Base-by-base conservation (phyloP, 2,888 invertebrate genomes). In the Scaptodrosophila latifasciaeformis region DNA sequence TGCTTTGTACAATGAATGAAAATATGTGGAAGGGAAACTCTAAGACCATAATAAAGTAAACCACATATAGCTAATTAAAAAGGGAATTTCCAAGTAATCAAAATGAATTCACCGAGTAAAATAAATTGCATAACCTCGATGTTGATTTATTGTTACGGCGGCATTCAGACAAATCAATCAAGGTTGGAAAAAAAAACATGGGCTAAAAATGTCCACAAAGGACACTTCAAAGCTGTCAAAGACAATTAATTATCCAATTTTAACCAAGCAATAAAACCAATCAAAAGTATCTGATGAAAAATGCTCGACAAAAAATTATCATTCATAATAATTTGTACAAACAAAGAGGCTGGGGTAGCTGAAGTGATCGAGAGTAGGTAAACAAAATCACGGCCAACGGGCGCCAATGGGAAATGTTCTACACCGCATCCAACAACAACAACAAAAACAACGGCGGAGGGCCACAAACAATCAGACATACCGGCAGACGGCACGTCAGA, bases 81-180 rank as follows among this genome's bases (percentile, higher is more conserved):
- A 31, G 12, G 31, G 6, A 31, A 31, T 31, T 31, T 31, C 12
- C 10, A 31, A 62, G 69, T 67, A 65, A 49, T 40, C 6, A 37
- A 24, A 24, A 24, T 24, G 4, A 24, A 24, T 24, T 7, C 3
- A 24, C 24, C 24, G 24, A 24, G 3, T 5, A 24, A 24, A 24
- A 3, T 24, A 7, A 24, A 24, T 7, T 24, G 24, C 24, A n/a
- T n/a, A n/a, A n/a, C 24, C 24, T 7, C 24, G 7, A 7, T 7
- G 24, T 24, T n/a, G n/a, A n/a, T n/a, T n/a, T n/a, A n/a, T n/a
- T n/a, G n/a, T n/a, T n/a, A n/a, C n/a, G n/a, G n/a, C n/a, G n/a
- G n/a, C n/a, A n/a, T n/a, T n/a, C n/a, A n/a, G n/a, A n/a, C 18
- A 59, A 71, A 75, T 72, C 71, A 72, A 71, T 75, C 75, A 72